Evolutionary conservation across 2,113 vertebrate species (phyloP), one percentile per base, ranked within the genome.

Genomic region (Epinephelus moara): DNA sequence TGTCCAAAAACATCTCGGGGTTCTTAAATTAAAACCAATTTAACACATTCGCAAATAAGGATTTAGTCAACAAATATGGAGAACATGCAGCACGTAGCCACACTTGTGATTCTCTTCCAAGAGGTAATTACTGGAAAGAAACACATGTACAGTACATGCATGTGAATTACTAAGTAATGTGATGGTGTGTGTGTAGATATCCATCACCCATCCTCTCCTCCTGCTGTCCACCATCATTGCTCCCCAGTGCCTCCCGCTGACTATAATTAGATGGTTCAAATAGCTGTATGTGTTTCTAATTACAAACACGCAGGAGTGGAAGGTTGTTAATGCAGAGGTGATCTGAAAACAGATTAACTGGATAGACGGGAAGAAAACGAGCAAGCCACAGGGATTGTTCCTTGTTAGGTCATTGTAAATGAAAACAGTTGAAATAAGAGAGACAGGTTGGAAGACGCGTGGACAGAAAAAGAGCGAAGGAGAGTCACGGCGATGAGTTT

Each of bases 251-350:
- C 69, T 82, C 66, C 56, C 11, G 18, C 78, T 19, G 56, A 59
- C 85, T 81, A 73, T 84, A 86, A 87, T 89, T 88, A 89, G 64
- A 72, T 76, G 76, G 55, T 81, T 91, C 64, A 80, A 70, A 68
- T 67, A 30, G 27, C 78, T 67, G 49, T 21, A 18, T 75, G 50
- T 62, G 27, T 61, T 23, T 75, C 70, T 88, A 69, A 87, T 90
- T 88, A 73, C 53, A 47, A 77, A 90, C 70, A 63, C 0, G 33
- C 15, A 68, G 53, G 9, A 63, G 42, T 55, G 63, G 25, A 49
- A 68, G 13, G 66, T 45, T 60, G 60, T 60, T 82, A 33, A 69
- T 52, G 66, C 66, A 52, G 11, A 33, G 15, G 47, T 33, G 72
- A 67, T 78, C 63, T 86, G 18, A 76, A 82, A 78, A 53, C 50